Conservation (phyloP, 2,113 vertebrate species). For the Vulpes ferrilata region DNA sequence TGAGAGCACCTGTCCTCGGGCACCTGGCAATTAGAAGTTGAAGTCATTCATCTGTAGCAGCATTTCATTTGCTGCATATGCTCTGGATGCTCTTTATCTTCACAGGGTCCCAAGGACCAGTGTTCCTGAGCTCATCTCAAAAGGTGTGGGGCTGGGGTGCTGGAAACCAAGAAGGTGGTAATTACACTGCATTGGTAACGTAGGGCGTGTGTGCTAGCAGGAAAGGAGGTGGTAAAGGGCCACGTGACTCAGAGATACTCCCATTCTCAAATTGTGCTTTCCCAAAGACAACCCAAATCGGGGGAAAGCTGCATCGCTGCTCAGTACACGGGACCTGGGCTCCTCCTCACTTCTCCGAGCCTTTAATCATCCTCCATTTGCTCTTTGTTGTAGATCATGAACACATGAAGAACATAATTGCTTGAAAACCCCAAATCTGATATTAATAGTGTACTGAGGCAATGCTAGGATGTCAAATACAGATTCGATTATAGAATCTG, state of each 20-base stretch:
- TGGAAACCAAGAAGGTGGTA: not conserved
- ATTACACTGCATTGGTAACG: not conserved
- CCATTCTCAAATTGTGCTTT: not conserved
- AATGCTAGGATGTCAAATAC: not conserved
- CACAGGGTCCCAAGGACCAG: not conserved
- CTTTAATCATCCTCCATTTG: not conserved
- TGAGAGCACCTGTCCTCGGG: not conserved
- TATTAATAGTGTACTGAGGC: not conserved
- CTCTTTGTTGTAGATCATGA: not conserved
- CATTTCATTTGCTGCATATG: conserved; percentile 8
- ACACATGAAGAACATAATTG: not conserved
- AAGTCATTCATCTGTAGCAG: not conserved
- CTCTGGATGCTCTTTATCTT: conserved; percentile 40
- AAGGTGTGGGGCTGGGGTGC: not conserved
- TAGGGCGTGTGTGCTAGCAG: not conserved
- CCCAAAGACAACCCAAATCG: not conserved
- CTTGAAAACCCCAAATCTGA: not conserved
- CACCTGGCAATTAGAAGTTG: not conserved
- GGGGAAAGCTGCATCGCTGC: not conserved
- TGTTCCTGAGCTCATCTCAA: not conserved
- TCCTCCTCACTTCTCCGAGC: not conserved
- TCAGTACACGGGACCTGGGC: not conserved
- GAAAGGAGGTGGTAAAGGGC: not conserved
- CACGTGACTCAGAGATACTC: not conserved
- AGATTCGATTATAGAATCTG: not conserved